Base-by-base conservation (phyloP, 2,797 vertebrate species). In the Nyctibius grandis region DNA sequence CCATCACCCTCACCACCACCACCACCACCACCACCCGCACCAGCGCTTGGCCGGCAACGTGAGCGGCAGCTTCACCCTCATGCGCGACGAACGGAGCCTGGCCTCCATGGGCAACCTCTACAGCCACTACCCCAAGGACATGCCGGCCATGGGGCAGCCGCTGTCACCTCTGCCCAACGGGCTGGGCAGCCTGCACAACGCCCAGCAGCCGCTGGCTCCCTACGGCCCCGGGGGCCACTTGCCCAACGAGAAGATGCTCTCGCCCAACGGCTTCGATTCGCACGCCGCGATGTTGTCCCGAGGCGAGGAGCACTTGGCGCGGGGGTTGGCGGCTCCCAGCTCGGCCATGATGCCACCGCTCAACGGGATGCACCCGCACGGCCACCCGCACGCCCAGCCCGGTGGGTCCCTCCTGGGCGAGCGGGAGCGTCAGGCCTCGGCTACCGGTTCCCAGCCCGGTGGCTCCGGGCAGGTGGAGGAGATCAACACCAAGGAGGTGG, bases 401-500 rank as follows among this genome's bases (percentile, higher is more conserved):
- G 98, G 98, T 81, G 98, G 98, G 21, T 98, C 99, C 80, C 98
- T 99, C 97, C 97, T 99, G 91, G 98, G 98, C 53, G 99, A 99
- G 42, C 97, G 99, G 95, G 99, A 99, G 82, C 97, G 99, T 60
- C 99, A 99, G 94, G 97, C 96, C 74, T 93, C 97, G 33, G 97
- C 97, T 48, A 97, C 98, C 48, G 98, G 98, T 13, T 98, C 98
- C 21, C 99, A 99, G 83, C 98, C 98, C 75, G 97, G 97, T 16
- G 98, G 98, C 87, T 98, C 98, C 19, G 99, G 98, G 19, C 99
- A 99, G 97, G 99, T 98, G 81, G 99, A 99, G 97, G 99, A 99
- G 95, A 99, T 99, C 98, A 99, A 99, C 98, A 99, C 99, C 89
- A 99, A 99, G 96, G 99, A 99, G 97, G 99, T 99, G 98, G 99